Conservation (phyloP, 2,113 vertebrate species). For the Okapia johnstoni region DNA sequence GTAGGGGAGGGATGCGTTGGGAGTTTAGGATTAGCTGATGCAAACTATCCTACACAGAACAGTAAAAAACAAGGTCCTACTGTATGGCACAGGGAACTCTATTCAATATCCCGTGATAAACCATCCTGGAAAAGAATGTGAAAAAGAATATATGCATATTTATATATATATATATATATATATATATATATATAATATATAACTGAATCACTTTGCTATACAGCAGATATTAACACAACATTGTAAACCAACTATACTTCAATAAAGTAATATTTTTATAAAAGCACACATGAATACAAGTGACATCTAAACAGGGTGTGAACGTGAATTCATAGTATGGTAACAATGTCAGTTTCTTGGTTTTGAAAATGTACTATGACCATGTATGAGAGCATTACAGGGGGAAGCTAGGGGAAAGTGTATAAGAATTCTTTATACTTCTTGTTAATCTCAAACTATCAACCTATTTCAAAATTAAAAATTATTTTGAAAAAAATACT, state of each 20-base stretch:
- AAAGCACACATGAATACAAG: rapidly evolving
- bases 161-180: neutral
- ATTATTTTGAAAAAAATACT: neutral
- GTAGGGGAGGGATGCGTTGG: neutral
- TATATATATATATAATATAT: neutral
- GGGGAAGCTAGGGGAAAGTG: neutral
- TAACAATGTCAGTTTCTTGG: neutral
- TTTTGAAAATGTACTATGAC: neutral
- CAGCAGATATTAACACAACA: neutral
- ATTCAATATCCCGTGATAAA: neutral
- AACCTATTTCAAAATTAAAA: neutral
- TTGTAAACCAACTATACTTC: neutral
- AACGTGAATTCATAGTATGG: neutral
- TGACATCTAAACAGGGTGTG: too few species aligned
- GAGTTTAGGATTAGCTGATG: neutral
- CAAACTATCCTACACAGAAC: neutral
- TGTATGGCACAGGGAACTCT: neutral
- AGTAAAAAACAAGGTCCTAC: neutral
- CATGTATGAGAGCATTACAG: rapidly evolving
- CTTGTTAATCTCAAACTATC: neutral
- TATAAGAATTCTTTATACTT: neutral
- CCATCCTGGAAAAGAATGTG: neutral
- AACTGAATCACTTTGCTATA: neutral
- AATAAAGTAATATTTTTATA: neutral
- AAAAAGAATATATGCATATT: neutral